Base-by-base conservation (phyloP, 2,888 invertebrate species). In the Hypselothyrea guttata region DNA sequence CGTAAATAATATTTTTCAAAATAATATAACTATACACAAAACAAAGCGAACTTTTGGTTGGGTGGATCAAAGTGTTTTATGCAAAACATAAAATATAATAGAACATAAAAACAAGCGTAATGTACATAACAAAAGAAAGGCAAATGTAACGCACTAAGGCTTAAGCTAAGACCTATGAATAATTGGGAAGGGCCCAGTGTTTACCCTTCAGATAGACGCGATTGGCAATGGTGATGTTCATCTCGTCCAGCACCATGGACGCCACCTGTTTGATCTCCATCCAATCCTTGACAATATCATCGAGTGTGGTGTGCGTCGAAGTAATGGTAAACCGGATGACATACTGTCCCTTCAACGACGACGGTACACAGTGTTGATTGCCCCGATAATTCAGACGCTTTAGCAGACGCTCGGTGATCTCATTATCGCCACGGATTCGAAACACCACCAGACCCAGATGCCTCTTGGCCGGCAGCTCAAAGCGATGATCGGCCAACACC, bases 281-380 rank as follows among this genome's bases (percentile, higher is more conserved):
- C 98, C 98, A 98, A 87, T 98, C 98, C 71, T 94, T 94, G 74
- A 91, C 58, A 74, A 95, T 94, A 86, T 95, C 95, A 68, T 95
- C 94, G 42, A 93, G 92, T 0, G 95, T 95, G 0, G 95, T 98
- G 83, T 94, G 93, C 45, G 94, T 94, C 0, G 98, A 98, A 0
- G 98, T 98, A 30, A 99, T 94, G 0, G 98, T 97, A 89, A 98
- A 99, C 1, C 90, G 78, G 9, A 98, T 97, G 44, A 98, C 97
- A 88, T 96, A 96, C 87, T 94, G 93, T 0, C 95, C 95, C 86
- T 98, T 97, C 57, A 98, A 92, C 54, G 96, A 95, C 0, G 98
- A 97, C 0, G 98, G 98, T 0, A 99, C 98, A 69, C 98, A 97
- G 89, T 99, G 98, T 5, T 98, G 92, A 75, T 94, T 93, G 5